Base-by-base conservation (phyloP, 2,888 invertebrate species). In the Antheraea assamensis region DNA sequence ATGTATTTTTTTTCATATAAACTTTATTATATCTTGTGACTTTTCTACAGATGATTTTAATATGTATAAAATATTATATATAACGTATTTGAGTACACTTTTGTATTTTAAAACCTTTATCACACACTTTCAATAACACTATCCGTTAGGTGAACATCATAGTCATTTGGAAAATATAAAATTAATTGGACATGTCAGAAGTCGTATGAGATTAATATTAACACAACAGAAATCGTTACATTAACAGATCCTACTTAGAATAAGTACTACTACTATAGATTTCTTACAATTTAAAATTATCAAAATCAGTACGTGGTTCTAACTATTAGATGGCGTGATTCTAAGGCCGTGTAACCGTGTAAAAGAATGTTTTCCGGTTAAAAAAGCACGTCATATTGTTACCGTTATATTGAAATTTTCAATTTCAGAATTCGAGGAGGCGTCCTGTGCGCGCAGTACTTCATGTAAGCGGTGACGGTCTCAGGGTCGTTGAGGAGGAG, bases 401-500 rank as follows among this genome's bases (percentile, higher is more conserved):
- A 52, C 52, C 21, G 21, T 21, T 52, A 19, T 4, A 52, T 52
- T n/a, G 24, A 24, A 24, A 24, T 24, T n/a, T 13, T 7, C 5
- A 30, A 64, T 94, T 95, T 15, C 92, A 98, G 98, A 97, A 97
- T 89, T 98, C 98, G 19, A 96, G 98, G 74, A 96, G 98, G 77
- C 96, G 98, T 82, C 98, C 98, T 7, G 97, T 98, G n/a, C 96
- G 98, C 76, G 98, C 98, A 5, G 96, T 98, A 77, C 95, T 99
- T 30, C 98, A 98, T 89, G 98, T 98, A 5, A 98, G 98, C 81
- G 98, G 98, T 7, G 99, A 99, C 90, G 99, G 99, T 0, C 95
- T 99, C 68, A 96, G 99, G 35, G 99, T 99, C 5, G 99, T 99
- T 1, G 99, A 99, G 90, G 99, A 99, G 85, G 99, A 99, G 89